These are phyloP conservation scores for Menidia menidia DNA, from an alignment of 2,797 vertebrate species.

Conservation along the genomic window DNA sequence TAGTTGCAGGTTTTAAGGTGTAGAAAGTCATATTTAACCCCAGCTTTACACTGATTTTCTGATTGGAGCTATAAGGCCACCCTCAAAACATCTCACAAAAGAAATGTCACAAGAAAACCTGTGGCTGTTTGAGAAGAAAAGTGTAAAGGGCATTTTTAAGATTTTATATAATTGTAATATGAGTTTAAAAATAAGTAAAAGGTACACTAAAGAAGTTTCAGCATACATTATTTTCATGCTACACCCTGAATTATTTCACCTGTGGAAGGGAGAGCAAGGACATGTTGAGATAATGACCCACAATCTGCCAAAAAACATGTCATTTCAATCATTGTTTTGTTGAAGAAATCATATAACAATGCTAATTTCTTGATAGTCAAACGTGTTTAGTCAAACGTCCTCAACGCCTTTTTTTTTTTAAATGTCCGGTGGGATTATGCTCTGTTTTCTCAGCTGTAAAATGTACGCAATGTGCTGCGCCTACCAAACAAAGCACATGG, in stretches of 20 bases:
- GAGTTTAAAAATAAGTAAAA: conserved; percentile 7
- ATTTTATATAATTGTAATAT: conserved; percentile 2
- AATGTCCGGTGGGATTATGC: conserved; percentile 7
- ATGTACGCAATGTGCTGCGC: not conserved
- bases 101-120: conserved; percentile 18
- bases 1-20: conserved; percentile 15
- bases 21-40: conserved; percentile 16
- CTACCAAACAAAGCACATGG: not conserved
- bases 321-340: not conserved
- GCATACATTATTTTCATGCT: conserved; percentile 1
- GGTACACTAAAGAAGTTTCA: not conserved
- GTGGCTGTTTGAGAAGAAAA: conserved; percentile 18
- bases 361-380: not conserved
- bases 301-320: not conserved
- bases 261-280: not conserved
- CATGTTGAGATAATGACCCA: not conserved
- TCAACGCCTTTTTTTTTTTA: not conserved
- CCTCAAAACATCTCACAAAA: not conserved
- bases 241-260: not conserved
- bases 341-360: not conserved
- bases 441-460: conserved; percentile 1
- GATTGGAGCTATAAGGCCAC: not conserved
- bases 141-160: conserved; percentile 19
- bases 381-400: conserved; percentile 7
- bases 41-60: conserved; percentile 10